phyloP scores from a whole-genome alignment of 2,888 invertebrate genomes.

The Formica aserva region DNA sequence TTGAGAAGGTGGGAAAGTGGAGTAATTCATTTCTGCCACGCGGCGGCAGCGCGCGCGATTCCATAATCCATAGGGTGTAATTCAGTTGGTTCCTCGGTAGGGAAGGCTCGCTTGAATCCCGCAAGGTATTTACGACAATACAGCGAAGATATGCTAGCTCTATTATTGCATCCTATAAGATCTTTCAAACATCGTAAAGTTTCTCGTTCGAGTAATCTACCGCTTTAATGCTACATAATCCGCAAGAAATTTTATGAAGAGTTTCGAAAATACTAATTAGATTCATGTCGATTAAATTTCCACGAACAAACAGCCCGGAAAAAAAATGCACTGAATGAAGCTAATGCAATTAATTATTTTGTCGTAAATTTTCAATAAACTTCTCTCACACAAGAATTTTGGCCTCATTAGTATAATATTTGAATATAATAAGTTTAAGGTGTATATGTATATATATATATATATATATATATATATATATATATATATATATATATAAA shows the following conservation, averaged over 20 bases:
- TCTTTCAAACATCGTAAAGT: slow-evolving; percentile 30
- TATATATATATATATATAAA: not conserved
- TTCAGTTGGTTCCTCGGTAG: slow-evolving; percentile 51
- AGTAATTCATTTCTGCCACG: slow-evolving; percentile 76
- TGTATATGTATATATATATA: too few species aligned
- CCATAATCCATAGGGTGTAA: slow-evolving; percentile 59
- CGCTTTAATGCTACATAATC: not conserved
- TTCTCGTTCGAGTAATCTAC: slow-evolving; percentile 13
- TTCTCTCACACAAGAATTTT: not conserved
- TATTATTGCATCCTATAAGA: slow-evolving; percentile 28
- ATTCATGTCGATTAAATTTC: not conserved
- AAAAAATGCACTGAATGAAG: not conserved
- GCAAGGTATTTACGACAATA: slow-evolving; percentile 36
- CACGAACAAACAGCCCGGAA: not conserved
- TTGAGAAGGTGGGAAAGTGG: slow-evolving; percentile 73
- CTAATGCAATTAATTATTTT: not conserved
- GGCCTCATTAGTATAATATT: not conserved
- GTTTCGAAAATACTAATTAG: not conserved
- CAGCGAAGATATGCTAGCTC: slow-evolving; percentile 24
- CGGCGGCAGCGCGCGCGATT: not conserved
- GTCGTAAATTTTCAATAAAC: not conserved
- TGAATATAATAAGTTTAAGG: not conserved
- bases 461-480: not conserved
- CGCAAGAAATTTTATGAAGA: slow-evolving; percentile 16
- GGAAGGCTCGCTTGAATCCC: slow-evolving; percentile 29